Evolutionary conservation across 2,113 vertebrate genomes (phyloP).

Genomic region (Cnemophilus loriae): DNA sequence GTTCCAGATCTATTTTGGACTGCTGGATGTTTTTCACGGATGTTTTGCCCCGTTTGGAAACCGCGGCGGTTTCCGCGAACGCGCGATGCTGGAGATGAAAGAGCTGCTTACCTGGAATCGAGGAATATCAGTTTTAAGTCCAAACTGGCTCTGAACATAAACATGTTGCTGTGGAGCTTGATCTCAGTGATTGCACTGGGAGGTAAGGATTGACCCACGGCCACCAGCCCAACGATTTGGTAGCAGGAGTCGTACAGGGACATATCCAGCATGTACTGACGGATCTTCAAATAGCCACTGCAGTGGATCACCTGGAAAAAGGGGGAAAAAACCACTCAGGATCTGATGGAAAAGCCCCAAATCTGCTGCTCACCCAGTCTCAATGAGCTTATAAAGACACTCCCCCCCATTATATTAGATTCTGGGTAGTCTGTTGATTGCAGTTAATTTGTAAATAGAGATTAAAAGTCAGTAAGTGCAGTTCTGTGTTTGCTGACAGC

Average conservation of each 20-base stretch:
- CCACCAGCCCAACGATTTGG: slow-evolving; percentile 90
- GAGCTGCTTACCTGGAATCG: slow-evolving; percentile 83
- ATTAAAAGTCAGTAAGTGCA: neutral
- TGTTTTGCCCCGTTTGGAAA: neutral
- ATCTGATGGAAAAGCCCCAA: neutral
- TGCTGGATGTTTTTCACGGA: neutral
- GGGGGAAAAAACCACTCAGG: slow-evolving; percentile 6
- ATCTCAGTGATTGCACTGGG: slow-evolving; percentile 93
- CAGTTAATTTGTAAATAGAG: neutral
- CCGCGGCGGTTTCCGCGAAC: neutral
- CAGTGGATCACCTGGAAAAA: slow-evolving; percentile 88
- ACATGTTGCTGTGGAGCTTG: slow-evolving; percentile 95
- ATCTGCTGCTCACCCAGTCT: neutral
- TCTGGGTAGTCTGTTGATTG: neutral
- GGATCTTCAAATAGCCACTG: slow-evolving; percentile 92
- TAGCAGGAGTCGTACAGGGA: slow-evolving; percentile 87
- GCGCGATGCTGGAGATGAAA: neutral
- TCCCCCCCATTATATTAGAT: accelerated
- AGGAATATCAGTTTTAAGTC: slow-evolving; percentile 93
- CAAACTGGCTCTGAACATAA: slow-evolving; percentile 94
- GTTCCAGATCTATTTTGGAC: neutral
- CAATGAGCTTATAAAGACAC: neutral
- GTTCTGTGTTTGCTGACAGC: neutral
- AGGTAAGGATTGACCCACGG: slow-evolving; percentile 89
- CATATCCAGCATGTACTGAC: slow-evolving; percentile 88